Conservation (phyloP, 2,888 invertebrate genomes). For the Schizaphis graminum region DNA sequence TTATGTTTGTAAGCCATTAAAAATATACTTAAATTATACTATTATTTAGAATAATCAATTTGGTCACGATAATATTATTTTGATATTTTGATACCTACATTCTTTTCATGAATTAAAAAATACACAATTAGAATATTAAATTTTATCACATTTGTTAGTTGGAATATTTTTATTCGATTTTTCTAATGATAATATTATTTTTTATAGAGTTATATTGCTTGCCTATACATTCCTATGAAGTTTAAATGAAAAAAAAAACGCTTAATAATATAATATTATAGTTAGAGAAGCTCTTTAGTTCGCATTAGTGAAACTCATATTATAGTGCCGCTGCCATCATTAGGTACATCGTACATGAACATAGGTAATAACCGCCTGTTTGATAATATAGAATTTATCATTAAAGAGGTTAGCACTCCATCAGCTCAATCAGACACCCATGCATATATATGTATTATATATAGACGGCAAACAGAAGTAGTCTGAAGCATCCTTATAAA, state of each 20-base stretch:
- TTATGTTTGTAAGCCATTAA: not conserved
- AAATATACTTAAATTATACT: not conserved
- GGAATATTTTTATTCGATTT: not conserved
- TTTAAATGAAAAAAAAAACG: not conserved
- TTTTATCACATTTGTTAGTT: not conserved
- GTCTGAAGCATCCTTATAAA: not conserved
- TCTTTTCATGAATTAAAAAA: not conserved
- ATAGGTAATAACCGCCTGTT: not conserved
- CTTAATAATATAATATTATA: not conserved
- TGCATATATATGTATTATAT: not conserved
- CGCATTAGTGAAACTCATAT: not conserved
- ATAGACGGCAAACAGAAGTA: not conserved
- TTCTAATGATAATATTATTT: not conserved
- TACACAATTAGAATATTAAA: not conserved
- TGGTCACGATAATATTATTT: not conserved
- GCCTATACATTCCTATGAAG: not conserved
- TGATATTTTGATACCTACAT: not conserved
- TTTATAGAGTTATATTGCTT: not conserved
- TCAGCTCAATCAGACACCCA: not conserved
- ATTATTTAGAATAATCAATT: conserved; percentile 2
- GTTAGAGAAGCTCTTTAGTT: not conserved
- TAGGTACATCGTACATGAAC: not conserved
- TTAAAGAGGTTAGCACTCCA: not conserved
- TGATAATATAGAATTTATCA: not conserved
- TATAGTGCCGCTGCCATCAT: not conserved